Percentiles rank a stretch among this genome's conserved stretches.
Conservation (phyloP, 2,113 vertebrate genomes). For the Rhabdornis inornatus region DNA sequence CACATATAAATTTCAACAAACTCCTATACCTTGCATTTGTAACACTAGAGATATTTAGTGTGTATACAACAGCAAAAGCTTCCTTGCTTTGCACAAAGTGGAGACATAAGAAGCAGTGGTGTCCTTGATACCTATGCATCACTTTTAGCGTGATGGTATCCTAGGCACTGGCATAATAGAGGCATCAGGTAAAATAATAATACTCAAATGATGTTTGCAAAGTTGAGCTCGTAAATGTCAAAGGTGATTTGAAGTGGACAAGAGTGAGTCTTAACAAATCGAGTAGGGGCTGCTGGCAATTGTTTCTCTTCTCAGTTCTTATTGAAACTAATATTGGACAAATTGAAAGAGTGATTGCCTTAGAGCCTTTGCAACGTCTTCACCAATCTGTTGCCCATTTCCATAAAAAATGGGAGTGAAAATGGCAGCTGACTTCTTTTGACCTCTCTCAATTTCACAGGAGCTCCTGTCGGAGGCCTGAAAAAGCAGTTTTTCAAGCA, state of each 20-base stretch:
- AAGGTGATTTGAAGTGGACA: constrained; percentile 62
- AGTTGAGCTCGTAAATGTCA: constrained; percentile 51
- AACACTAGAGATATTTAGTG: background rate
- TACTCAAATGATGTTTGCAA: constrained; percentile 54
- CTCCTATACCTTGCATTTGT: background rate
- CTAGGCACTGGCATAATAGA: constrained; percentile 11
- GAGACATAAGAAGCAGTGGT: background rate
- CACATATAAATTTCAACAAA: background rate
- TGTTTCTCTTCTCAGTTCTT: constrained; percentile 54
- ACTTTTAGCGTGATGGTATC: background rate
- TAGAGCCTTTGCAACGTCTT: constrained; percentile 49
- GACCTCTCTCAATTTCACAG: constrained; percentile 62
- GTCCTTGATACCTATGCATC: background rate
- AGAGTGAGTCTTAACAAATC: constrained; percentile 64
- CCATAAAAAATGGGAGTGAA: constrained; percentile 74
- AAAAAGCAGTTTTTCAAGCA: constrained; percentile 66
- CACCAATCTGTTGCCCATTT: constrained; percentile 65
- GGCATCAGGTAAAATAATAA: constrained; percentile 55
- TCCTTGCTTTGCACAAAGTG: background rate
- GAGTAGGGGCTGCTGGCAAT: constrained; percentile 35
- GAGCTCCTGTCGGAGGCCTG: constrained; percentile 39
- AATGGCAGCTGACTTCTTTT: constrained; percentile 71
- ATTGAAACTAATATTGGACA: constrained; percentile 67
- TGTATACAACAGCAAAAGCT: background rate
- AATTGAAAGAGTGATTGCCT: constrained; percentile 68